Evolutionary conservation across 2,888 invertebrate species (phyloP), one percentile per base, ranked within the genome.

Genomic region (Incurvaria masculella): DNA sequence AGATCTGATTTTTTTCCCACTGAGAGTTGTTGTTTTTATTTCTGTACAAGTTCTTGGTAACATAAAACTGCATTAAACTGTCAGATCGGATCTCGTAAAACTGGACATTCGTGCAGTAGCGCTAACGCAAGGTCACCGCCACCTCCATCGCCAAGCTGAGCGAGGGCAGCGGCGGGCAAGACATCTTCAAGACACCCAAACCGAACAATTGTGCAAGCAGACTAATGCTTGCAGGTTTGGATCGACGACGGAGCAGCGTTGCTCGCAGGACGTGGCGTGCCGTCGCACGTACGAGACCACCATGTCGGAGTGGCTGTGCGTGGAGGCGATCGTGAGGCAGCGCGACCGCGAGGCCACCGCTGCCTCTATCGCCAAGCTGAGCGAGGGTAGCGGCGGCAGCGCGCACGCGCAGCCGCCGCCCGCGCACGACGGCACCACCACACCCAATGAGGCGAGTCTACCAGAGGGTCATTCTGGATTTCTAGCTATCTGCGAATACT

Each of bases 281-380:
- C 84, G 86, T 50, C 86, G 88, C 41, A 84, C 86, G 51, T 95
- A 94, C 59, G 94, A 96, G 68, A 89, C 89, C 5, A 91, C 90
- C 1, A 93, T 96, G 91, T 93, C 94, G 0, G 95, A 96, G 66
- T 97, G 97, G 97, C 68, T 94, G 51, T 94, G 94, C 0, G 93
- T 96, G 1, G 97, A 97, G 63, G 94, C 94, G 1, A 94, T 96
- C 52, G 93, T 96, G 0, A 72, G 86, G 44, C 91, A 92, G 62
- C 70, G 86, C 6, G 93, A 94, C 59, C 86, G 87, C 52, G 92
- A 92, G 64, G 87, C 86, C 41, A 90, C 91, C 51, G 93, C 92
- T 0, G 87, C 88, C 10, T 93, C 92, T 39, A 85, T 93, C 45
- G 93, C 93, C 5, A 87, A 93, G 61, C 75, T 93, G n/a, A 89